A percentile compares a stretch with the other conserved stretches of the same genome.
Evolutionary conservation across 1,140 invertebrate genomes (phyloP).

Genomic region (Danaus plexippus): DNA sequence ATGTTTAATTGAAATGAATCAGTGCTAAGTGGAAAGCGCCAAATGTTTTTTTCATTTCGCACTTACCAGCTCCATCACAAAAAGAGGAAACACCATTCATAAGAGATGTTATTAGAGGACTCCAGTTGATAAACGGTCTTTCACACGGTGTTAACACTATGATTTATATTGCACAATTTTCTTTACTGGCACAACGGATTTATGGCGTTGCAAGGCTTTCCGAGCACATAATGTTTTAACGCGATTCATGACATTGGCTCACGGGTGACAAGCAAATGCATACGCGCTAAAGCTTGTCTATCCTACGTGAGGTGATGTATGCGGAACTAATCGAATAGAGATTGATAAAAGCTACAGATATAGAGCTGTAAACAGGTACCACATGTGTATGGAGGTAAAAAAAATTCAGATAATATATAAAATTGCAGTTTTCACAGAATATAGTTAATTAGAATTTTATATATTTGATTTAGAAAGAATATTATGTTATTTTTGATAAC

Average conservation of each 20-base stretch:
- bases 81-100: constrained; percentile 38
- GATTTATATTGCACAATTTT: constrained; percentile 59
- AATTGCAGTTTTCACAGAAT: neutral
- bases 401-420: no score
- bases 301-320: constrained; percentile 5
- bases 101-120: constrained; percentile 47
- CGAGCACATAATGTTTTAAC: constrained; percentile 25
- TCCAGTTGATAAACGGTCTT: constrained; percentile 48
- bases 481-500: no score
- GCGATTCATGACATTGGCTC: constrained; percentile 20
- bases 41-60: constrained; percentile 10
- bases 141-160: constrained; percentile 45
- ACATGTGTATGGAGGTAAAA: no score
- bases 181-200: constrained; percentile 53
- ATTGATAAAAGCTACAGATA: constrained; percentile 6
- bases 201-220: constrained; percentile 32
- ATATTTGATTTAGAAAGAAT: no score
- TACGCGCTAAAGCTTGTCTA: constrained; percentile 4
- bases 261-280: constrained; percentile 12
- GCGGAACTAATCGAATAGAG: constrained; percentile 1
- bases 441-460: no score
- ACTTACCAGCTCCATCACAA: constrained; percentile 6
- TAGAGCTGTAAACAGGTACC: no score
- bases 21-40: no score
- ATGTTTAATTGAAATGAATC: no score